Evolutionary conservation across 2,888 invertebrate genomes (phyloP), one percentile per base, ranked within the genome.

Genomic region (Oxystoma pomonae): DNA sequence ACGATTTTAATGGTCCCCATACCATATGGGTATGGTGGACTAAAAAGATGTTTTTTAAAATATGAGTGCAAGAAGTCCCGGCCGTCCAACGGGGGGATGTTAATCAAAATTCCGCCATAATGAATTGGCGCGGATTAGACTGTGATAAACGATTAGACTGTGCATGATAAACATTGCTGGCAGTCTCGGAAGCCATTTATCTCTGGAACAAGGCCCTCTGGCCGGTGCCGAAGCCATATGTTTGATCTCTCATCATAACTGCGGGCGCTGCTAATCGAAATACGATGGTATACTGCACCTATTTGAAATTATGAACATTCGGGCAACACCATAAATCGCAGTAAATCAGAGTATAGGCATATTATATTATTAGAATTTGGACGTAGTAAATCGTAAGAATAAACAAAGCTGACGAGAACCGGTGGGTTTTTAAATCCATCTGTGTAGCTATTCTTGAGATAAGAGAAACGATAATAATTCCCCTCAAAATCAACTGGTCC

Each of bases 121-220:
- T 66, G 64, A 64, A 66, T 66, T 64, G 64, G 64, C 19, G 19
- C 20, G 61, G 55, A 58, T 59, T 57, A 60, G 62, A 50, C 59
- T 55, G 60, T 66, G 64, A 66, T 64, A 62, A 35, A 35, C 35
- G 35, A 35, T 35, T 35, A 35, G 35, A 35, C 35, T 35, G 35
- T 12, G 35, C 35, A 35, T 35, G 35, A 35, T 35, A 35, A 66
- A 64, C 65, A 62, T 49, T 59, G 56, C 56, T 55, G 57, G 58
- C 57, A 50, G 51, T 60, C 53, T 58, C 49, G 64, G 65, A 62
- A 62, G 62, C 65, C 60, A 58, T 62, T 62, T 62, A 51, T 62
- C 35, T 35, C 35, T 35, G 35, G 35, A 35, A 35, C 35, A 35
- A 35, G 35, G 35, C 35, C 35, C 35, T 35, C 35, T 35, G 35